Percentiles rank a stretch among this genome's conserved stretches.
These are phyloP conservation scores for Cybosia mesomella DNA, from an alignment of 2,888 invertebrate genomes.

Conservation along the genomic window DNA sequence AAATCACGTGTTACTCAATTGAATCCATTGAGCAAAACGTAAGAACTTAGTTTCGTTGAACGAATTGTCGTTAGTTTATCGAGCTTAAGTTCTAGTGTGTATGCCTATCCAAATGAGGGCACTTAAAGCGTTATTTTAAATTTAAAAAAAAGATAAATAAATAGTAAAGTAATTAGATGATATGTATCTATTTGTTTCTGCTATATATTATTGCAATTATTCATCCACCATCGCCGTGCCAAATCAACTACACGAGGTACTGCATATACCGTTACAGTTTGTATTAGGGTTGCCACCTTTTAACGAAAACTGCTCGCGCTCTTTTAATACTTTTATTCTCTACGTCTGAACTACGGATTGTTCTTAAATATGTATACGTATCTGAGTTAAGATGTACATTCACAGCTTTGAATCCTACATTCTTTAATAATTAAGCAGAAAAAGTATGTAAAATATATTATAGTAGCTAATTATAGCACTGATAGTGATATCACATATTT, in stretches of 20 bases:
- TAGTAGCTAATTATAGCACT: no score
- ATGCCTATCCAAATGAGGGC: not conserved
- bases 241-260: not conserved
- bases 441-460: no score
- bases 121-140: not conserved
- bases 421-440: no score
- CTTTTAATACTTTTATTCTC: not conserved
- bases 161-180: not conserved
- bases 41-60: not conserved
- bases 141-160: no score
- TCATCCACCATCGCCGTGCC: not conserved
- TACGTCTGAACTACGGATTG: no score
- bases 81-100: not conserved
- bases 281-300: not conserved
- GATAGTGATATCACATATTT: no score
- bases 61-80: not conserved
- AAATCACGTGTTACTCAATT: not conserved
- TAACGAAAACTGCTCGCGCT: not conserved
- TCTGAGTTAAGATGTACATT: no score
- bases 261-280: constrained; percentile 6
- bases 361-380: no score
- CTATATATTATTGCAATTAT: not conserved
- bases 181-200: not conserved
- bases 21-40: not conserved
- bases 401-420: no score